Percentiles rank a stretch among this genome's conserved stretches.
Evolutionary conservation across 2,113 vertebrate genomes (phyloP).

Genomic region (Dipodomys ordii): DNA sequence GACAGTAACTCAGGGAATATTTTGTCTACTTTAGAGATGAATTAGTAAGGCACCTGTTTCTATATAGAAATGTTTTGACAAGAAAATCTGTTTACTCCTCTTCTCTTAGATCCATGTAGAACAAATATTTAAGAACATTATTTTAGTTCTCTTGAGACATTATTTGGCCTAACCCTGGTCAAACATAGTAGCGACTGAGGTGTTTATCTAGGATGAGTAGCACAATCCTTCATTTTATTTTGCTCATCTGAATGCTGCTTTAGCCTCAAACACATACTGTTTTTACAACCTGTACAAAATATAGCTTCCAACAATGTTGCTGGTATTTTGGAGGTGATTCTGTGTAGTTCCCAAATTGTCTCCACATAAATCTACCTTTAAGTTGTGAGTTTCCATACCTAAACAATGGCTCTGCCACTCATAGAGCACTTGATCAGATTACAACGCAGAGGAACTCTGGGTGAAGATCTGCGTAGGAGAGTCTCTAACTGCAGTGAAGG

Average conservation of each 20-base stretch:
- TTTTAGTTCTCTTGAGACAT: not conserved
- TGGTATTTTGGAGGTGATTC: not conserved
- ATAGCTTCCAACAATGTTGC: not conserved
- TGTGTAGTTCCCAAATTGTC: not conserved
- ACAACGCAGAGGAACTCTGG: not conserved
- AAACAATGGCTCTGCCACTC: not conserved
- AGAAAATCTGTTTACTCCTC: conserved; percentile 49
- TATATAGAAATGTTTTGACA: conserved; percentile 41
- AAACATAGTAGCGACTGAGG: not conserved
- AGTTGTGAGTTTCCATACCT: not conserved
- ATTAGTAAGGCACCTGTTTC: conserved; percentile 21
- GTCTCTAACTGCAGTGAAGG: not conserved
- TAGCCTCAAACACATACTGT: not conserved
- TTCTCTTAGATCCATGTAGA: conserved; percentile 44
- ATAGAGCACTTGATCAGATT: not conserved
- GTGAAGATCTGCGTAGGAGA: not conserved
- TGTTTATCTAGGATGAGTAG: not conserved
- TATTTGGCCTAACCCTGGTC: not conserved
- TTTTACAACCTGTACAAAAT: not conserved
- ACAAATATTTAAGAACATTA: conserved; percentile 54
- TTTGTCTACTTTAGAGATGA: not conserved
- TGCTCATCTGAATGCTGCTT: conserved; percentile 12
- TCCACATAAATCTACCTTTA: not conserved
- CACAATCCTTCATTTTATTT: not conserved
- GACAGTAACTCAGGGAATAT: not conserved